phyloP scores from a whole-genome alignment of 2,797 vertebrate genomes.

The Corythornis leucogaster region DNA sequence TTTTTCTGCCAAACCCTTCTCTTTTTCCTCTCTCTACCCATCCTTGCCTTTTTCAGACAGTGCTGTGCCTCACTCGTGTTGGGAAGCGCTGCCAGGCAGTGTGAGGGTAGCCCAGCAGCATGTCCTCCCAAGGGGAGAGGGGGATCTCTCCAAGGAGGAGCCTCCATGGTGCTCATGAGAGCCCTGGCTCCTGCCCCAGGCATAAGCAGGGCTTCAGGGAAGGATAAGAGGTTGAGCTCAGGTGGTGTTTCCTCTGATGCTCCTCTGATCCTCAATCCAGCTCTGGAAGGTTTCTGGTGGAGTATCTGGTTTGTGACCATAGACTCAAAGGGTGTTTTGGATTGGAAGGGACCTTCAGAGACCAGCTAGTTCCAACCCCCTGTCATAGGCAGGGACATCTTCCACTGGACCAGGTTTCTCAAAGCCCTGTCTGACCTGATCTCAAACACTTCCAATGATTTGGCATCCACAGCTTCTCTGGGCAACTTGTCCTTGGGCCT shows the following conservation, averaged over 20 bases:
- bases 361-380: accelerated
- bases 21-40: not conserved
- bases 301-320: not conserved
- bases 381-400: not conserved
- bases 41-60: not conserved
- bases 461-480: not conserved
- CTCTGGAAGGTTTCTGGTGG: not conserved
- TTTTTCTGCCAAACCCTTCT: not conserved
- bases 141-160: not conserved
- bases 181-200: not conserved
- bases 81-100: not conserved
- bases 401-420: accelerated
- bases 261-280: not conserved
- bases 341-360: not conserved
- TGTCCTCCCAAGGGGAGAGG: not conserved
- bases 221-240: not conserved
- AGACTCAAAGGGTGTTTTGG: not conserved
- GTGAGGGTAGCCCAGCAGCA: not conserved
- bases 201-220: not conserved
- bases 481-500: accelerated
- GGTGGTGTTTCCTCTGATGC: accelerated
- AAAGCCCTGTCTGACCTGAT: accelerated
- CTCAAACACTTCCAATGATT: not conserved
- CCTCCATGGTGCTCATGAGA: not conserved
- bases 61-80: accelerated